Percentiles rank a stretch among this genome's conserved stretches.
Conservation (phyloP, 2,888 invertebrate species). For the Lepidochrysops patricia region DNA sequence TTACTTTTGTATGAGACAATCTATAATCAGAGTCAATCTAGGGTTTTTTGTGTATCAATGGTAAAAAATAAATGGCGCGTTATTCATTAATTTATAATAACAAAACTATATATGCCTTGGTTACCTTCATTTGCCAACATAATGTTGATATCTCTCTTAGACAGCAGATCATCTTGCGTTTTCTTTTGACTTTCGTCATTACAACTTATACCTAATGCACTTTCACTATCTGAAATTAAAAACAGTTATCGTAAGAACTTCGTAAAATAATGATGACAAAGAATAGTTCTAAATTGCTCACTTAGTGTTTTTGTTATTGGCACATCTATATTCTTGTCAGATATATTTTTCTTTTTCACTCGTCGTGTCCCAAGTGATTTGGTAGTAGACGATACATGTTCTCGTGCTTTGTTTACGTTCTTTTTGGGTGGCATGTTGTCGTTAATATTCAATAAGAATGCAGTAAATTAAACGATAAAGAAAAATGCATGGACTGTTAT, state of each 20-base stretch:
- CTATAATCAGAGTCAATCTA: no score
- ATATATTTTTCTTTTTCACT: constrained; percentile 28
- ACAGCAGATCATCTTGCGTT: constrained; percentile 9
- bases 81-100: constrained; percentile 6
- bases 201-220: neutral
- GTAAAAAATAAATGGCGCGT: no score
- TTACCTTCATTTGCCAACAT: constrained; percentile 42
- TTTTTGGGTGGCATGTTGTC: constrained; percentile 33
- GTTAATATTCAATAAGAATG: neutral
- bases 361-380: constrained; percentile 19
- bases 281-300: neutral
- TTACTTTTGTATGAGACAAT: no score
- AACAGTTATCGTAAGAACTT: neutral
- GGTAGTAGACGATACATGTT: constrained; percentile 10
- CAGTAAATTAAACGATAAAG: neutral
- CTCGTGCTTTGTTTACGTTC: constrained; percentile 21
- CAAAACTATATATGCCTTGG: neutral
- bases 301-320: neutral
- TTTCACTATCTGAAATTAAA: neutral
- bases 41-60: no score
- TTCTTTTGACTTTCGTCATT: neutral
- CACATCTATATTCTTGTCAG: constrained; percentile 27
- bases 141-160: constrained; percentile 27
- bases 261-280: neutral
- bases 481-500: neutral